phyloP scores from a whole-genome alignment of 2,797 vertebrate genomes.

The Rhinichthys osculus region DNA sequence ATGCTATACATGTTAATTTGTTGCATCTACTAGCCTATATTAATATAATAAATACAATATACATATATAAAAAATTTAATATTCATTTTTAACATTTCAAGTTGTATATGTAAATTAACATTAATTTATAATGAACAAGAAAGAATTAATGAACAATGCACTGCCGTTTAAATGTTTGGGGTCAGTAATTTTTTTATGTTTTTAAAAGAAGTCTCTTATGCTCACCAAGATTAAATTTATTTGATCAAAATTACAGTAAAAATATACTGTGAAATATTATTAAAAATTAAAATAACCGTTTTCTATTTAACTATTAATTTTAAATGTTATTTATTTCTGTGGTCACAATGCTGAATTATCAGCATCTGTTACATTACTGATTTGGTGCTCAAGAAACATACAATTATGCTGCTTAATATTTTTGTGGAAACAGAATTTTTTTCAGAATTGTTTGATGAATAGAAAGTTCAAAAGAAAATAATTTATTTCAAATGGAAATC shows the following conservation, averaged over 20 bases:
- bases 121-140: not conserved
- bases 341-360: not conserved
- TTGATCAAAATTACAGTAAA: not conserved
- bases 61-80: not conserved
- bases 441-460: not conserved
- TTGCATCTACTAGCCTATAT: not conserved
- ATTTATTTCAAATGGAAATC: not conserved
- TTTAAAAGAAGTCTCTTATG: not conserved
- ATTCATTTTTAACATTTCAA: not conserved
- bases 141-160: not conserved
- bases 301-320: not conserved
- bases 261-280: not conserved
- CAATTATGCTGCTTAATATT: not conserved
- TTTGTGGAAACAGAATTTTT: not conserved
- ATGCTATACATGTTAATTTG: not conserved
- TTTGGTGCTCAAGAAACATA: not conserved
- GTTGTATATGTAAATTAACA: not conserved
- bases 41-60: not conserved
- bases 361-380: not conserved
- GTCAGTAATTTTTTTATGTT: too few relatives aligned
- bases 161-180: not conserved
- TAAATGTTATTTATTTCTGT: not conserved
- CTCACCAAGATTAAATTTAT: not conserved
- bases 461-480: not conserved
- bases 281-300: not conserved